Conservation (phyloP, 2,888 invertebrate species). For the Hirtodrosophila confusa region DNA sequence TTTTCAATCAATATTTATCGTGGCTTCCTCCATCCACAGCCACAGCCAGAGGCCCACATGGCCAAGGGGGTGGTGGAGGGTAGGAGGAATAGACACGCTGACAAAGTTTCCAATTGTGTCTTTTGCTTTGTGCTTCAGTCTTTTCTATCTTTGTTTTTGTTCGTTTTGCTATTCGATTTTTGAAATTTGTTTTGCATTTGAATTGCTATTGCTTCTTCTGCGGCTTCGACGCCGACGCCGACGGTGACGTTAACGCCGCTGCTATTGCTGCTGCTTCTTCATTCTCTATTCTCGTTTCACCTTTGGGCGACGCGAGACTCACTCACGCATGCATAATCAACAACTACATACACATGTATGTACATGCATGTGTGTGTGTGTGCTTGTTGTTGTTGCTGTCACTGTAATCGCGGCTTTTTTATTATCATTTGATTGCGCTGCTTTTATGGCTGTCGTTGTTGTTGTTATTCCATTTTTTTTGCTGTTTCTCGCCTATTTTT, state of each 20-base stretch:
- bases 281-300: constrained; percentile 64
- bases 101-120: constrained; percentile 44
- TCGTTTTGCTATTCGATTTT: constrained; percentile 65
- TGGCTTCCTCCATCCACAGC: constrained; percentile 23
- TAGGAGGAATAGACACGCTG: constrained; percentile 3
- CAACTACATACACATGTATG: constrained; percentile 36
- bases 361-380: constrained; percentile 20
- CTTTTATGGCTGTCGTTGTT: constrained; percentile 68
- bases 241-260: constrained; percentile 8
- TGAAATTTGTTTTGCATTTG: constrained; percentile 80
- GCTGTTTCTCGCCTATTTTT: constrained; percentile 71
- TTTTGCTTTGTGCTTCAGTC: constrained; percentile 34
- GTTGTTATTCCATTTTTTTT: constrained; percentile 34
- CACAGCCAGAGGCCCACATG: background rate
- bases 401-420: constrained; percentile 71
- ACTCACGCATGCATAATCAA: constrained; percentile 76
- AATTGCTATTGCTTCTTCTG: constrained; percentile 77
- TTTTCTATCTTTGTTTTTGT: constrained; percentile 24
- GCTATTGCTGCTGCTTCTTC: constrained; percentile 16
- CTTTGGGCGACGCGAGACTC: constrained; percentile 61
- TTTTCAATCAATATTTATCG: constrained; percentile 74
- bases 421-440: constrained; percentile 79
- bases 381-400: constrained; percentile 31
- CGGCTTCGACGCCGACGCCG: constrained; percentile 40
- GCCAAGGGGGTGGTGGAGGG: background rate